Conservation (phyloP, 2,888 invertebrate species). For the Melanophora roralis region DNA sequence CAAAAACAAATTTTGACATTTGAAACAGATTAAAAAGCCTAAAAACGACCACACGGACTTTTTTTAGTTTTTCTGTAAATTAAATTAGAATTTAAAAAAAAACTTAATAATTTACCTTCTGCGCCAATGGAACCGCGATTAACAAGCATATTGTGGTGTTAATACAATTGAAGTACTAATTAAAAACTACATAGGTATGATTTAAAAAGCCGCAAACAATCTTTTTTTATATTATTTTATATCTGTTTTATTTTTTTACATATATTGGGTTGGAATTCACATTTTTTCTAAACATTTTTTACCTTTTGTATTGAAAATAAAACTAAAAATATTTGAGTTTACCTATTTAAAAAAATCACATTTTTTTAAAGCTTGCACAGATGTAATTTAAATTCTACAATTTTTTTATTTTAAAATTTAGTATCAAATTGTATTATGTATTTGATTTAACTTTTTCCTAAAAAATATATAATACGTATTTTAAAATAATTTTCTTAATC, state of each 20-base stretch:
- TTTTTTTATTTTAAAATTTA: background rate
- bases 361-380: background rate
- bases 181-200: slow-evolving; percentile 46
- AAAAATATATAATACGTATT: background rate
- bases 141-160: slow-evolving; percentile 60
- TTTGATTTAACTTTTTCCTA: too few relatives aligned
- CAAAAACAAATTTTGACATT: slow-evolving; percentile 17
- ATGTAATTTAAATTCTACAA: background rate
- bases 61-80: slow-evolving; percentile 14
- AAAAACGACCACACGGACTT: slow-evolving; percentile 34
- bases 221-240: too few relatives aligned
- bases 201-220: background rate
- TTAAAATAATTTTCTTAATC: background rate
- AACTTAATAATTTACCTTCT: slow-evolving; percentile 60
- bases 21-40: background rate
- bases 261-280: too few relatives aligned
- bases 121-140: slow-evolving; percentile 64
- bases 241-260: background rate
- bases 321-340: too few relatives aligned
- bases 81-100: slow-evolving; percentile 38
- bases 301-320: too few relatives aligned
- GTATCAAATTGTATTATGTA: background rate
- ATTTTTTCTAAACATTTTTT: too few relatives aligned
- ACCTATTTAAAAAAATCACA: background rate
- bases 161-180: background rate